Base-by-base conservation (phyloP, 1,140 invertebrate genomes). In the Anthonomus grandis region DNA sequence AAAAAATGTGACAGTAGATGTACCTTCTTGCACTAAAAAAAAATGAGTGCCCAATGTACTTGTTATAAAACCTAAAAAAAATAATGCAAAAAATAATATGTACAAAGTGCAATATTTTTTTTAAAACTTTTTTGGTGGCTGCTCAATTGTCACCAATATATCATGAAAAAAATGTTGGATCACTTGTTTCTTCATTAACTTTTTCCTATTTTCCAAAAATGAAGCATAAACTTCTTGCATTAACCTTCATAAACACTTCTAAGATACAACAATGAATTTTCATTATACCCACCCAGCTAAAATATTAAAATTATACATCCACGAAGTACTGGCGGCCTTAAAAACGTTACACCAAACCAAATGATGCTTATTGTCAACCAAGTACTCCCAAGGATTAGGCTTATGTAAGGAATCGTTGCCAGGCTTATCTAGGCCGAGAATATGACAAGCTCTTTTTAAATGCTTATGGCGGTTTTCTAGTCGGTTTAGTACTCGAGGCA, bases 291-390 rank as follows among this genome's bases (percentile, higher is more conserved):
- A 89, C 75, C 88, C 88, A 12, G 88, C 88, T 66, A 91, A 81
- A 48, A 90, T 74, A 74, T 91, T 91, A 66, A 91, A 91, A 74
- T 91, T 91, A 73, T 90, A 91, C 86, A 93, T 89, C 89, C 89
- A 92, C 0, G 89, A 90, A 1, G 89, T 89, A 22, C 87, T 90
- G 1, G 89, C 90, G 9, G 89, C 89, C 78, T 91, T 91, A 72
- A 90, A 91, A 48, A 91, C 82, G 70, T 90, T 91, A 70, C 89
- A 91, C 84, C 89, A 91, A 66, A 90, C 86, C 41, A 91, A 76
- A 66, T 86, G 87, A 70, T 89, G 83, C 65, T 89, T 83, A 63
- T 80, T 79, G 71, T 89, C 89, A 61, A 90, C 84, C 61, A 91
- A 79, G 68, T 89, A 91, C 68, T 91, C 89, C 89, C 89, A 91